phyloP scores from a whole-genome alignment of 2,888 invertebrate species.

The Cryptophagus acutangulus region DNA sequence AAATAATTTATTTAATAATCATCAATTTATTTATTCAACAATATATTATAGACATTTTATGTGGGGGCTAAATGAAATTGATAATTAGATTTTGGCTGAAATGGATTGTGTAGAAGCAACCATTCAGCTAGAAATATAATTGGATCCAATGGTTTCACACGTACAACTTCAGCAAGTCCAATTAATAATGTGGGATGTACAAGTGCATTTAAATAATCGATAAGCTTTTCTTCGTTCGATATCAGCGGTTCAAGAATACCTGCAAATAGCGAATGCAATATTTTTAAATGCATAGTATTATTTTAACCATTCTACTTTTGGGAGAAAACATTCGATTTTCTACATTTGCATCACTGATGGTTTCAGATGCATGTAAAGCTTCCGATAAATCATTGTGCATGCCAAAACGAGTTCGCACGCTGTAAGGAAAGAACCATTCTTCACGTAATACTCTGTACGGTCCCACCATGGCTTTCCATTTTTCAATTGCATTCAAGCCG shows the following conservation, averaged over 20 bases:
- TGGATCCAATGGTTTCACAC: constrained; percentile 70
- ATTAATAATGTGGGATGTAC: constrained; percentile 62
- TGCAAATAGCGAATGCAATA: constrained; percentile 38
- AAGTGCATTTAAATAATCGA: constrained; percentile 64
- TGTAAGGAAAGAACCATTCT: constrained; percentile 65
- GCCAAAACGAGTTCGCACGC: constrained; percentile 69
- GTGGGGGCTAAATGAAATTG: constrained; percentile 37
- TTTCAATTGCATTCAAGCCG: constrained; percentile 63
- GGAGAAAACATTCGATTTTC: constrained; percentile 90
- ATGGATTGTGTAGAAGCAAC: constrained; percentile 70
- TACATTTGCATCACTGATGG: constrained; percentile 58
- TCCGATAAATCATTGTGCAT: constrained; percentile 60
- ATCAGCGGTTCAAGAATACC: constrained; percentile 72
- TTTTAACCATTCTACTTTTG: constrained; percentile 55
- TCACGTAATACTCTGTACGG: constrained; percentile 63
- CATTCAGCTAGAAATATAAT: constrained; percentile 74
- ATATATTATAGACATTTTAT: constrained; percentile 21
- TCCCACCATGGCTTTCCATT: constrained; percentile 70
- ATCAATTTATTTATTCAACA: constrained; percentile 2
- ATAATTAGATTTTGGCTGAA: constrained; percentile 56
- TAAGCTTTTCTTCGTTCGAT: constrained; percentile 55
- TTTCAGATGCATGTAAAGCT: constrained; percentile 75
- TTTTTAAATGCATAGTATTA: constrained; percentile 5
- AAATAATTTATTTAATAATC: constrained; percentile 11
- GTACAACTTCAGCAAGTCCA: constrained; percentile 61